A percentile compares a stretch with the other conserved stretches of the same genome.
These are phyloP conservation scores for Centrocercus urophasianus DNA, from an alignment of 2,113 vertebrate genomes.

Conservation along the genomic window DNA sequence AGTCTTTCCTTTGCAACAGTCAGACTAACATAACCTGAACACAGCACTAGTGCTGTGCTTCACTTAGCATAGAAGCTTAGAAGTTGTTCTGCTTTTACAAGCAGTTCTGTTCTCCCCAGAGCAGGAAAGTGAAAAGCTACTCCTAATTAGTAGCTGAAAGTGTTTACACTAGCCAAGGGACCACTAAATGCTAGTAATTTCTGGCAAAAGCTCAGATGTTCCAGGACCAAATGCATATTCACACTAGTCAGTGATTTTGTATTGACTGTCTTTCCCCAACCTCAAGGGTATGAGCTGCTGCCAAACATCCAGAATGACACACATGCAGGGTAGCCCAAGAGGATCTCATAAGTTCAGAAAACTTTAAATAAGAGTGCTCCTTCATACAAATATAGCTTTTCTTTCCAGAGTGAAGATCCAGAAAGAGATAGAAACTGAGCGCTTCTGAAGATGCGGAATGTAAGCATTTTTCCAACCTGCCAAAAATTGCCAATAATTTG, in stretches of 20 bases:
- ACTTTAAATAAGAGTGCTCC: not conserved
- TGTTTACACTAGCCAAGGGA: not conserved
- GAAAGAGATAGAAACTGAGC: not conserved
- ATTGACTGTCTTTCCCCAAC: not conserved
- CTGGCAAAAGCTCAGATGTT: conserved; percentile 12
- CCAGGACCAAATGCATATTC: not conserved
- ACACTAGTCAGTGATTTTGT: conserved; percentile 20
- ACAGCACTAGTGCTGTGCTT: not conserved
- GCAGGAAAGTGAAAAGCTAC: not conserved
- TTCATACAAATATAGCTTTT: not conserved
- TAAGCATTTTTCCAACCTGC: not conserved
- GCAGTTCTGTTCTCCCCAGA: not conserved
- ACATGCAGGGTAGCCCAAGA: not conserved
- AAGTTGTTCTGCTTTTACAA: not conserved
- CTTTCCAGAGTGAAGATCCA: not conserved
- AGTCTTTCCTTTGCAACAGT: not conserved
- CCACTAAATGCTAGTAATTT: conserved; percentile 1
- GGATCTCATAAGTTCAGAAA: not conserved
- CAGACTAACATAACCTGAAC: not conserved
- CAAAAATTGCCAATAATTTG: not conserved
- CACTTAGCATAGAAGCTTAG: not conserved
- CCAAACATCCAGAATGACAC: not conserved
- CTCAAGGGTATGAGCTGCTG: not conserved
- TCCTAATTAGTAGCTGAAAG: conserved; percentile 17
- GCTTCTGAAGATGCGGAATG: not conserved